Evolutionary conservation across 2,797 vertebrate species (phyloP).

Genomic region (Lycodopsis pacificus): DNA sequence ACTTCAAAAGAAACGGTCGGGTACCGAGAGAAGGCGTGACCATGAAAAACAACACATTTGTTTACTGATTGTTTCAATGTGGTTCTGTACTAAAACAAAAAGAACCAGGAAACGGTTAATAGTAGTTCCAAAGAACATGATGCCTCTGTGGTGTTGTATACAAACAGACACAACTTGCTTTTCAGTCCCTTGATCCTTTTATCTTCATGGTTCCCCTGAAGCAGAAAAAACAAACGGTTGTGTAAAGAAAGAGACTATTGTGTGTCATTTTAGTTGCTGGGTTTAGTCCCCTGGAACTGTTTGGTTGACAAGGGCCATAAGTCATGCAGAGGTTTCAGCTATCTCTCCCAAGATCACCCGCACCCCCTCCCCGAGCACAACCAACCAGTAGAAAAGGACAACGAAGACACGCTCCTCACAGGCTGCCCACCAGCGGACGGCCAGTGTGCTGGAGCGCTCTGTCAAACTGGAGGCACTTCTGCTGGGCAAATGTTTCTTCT

Average conservation of each 20-base stretch:
- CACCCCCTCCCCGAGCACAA: background rate
- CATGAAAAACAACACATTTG: background rate
- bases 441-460: background rate
- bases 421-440: conserved; percentile 5
- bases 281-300: background rate
- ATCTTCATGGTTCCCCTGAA: background rate
- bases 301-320: conserved; percentile 5
- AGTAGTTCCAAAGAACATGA: background rate
- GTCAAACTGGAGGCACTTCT: conserved; percentile 1
- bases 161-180: background rate
- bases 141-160: background rate
- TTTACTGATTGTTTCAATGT: background rate
- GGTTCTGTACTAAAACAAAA: background rate
- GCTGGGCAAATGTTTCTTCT: conserved; percentile 18
- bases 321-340: background rate
- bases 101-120: background rate
- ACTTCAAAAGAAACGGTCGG: background rate
- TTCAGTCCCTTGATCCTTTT: background rate
- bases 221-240: background rate
- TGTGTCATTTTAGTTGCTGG: background rate
- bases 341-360: conserved; percentile 1
- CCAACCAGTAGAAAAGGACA: background rate
- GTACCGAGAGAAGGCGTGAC: background rate
- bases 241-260: background rate
- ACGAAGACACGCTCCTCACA: conserved; percentile 5